phyloP scores from a whole-genome alignment of 2,797 vertebrate genomes.

The Oceanodroma leucorhoa region DNA sequence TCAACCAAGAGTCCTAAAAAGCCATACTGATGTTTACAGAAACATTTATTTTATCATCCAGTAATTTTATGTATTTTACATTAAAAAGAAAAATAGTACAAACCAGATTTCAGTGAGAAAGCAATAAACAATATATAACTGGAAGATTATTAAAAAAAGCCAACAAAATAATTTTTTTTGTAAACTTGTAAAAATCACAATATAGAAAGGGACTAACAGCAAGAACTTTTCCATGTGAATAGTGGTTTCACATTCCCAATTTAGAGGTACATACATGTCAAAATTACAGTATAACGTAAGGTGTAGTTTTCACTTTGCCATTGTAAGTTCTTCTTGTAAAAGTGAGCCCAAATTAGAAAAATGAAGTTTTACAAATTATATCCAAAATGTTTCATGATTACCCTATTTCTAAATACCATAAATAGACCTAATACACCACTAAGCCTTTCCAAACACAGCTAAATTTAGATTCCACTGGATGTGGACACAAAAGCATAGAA shows the following conservation, averaged over 20 bases:
- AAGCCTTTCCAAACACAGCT: neutral
- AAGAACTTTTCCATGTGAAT: neutral
- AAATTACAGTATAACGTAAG: neutral
- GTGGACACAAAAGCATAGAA: neutral
- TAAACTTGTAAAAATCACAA: neutral
- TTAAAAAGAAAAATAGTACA: neutral
- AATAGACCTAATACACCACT: neutral
- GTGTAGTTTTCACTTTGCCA: neutral
- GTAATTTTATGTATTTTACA: neutral
- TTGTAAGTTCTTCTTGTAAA: neutral
- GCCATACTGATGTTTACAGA: neutral
- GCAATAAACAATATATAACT: neutral
- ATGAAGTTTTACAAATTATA: neutral
- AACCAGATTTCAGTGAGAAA: neutral
- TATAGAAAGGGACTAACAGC: neutral
- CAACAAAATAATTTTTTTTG: fast-evolving
- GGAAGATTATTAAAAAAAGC: neutral
- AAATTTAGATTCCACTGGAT: neutral
- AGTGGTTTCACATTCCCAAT: neutral
- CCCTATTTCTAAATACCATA: neutral
- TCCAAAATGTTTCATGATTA: neutral
- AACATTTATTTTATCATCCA: neutral
- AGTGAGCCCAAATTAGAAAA: neutral
- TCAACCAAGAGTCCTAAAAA: neutral
- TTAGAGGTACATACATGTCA: neutral